A percentile compares a stretch with the other conserved stretches of the same genome.
phyloP scores from a whole-genome alignment of 1,140 invertebrate species.

The Tetraneura akinire region DNA sequence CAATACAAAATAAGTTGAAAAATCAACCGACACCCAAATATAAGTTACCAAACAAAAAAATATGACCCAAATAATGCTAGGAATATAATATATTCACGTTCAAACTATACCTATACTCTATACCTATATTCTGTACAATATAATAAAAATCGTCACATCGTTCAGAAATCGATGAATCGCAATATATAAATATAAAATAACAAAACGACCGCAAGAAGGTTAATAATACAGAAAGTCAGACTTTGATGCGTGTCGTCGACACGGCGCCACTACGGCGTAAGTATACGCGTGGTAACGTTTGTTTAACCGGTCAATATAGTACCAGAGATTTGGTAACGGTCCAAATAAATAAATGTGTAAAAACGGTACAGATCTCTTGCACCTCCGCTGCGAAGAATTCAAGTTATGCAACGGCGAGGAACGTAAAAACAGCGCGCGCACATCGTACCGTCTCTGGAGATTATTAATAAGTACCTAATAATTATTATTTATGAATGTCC shows the following conservation, averaged over 20 bases:
- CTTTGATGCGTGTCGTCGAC: background rate
- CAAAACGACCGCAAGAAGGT: background rate
- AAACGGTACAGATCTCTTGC: background rate
- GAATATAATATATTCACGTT: too few species aligned
- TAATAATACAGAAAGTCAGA: conserved; percentile 25
- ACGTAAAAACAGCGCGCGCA: too few species aligned
- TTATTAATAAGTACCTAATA: too few species aligned
- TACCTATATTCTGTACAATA: too few species aligned
- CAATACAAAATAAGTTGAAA: too few species aligned
- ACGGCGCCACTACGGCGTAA: background rate
- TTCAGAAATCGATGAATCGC: background rate
- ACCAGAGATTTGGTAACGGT: background rate
- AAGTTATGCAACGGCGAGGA: conserved; percentile 8
- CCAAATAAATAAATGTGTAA: too few species aligned
- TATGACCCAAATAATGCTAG: too few species aligned
- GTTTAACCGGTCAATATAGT: too few species aligned
- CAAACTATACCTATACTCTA: too few species aligned
- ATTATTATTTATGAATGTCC: conserved; percentile 22
- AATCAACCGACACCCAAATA: too few species aligned
- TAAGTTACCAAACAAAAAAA: too few species aligned
- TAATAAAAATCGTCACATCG: background rate
- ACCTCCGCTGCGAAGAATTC: background rate
- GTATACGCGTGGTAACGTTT: background rate
- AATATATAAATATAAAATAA: too few species aligned
- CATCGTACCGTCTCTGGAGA: background rate